Conservation (phyloP, 2,797 vertebrate genomes). For the Pempheris klunzingeri region DNA sequence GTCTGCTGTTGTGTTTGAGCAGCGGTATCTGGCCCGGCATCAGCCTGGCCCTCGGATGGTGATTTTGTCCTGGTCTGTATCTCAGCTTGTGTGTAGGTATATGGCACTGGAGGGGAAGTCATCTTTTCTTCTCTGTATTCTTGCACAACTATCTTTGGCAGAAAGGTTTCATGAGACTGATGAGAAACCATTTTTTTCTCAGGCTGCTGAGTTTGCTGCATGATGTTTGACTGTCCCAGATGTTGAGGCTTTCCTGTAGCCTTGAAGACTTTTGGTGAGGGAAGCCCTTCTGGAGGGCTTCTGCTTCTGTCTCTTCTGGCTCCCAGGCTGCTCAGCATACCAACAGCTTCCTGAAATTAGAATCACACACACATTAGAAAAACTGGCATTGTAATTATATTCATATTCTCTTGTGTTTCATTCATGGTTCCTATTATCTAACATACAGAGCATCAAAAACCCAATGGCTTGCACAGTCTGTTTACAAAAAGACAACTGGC, state of each 20-base stretch:
- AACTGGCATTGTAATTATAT: background rate
- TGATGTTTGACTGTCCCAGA: slow-evolving; percentile 29
- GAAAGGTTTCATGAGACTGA: slow-evolving; percentile 41
- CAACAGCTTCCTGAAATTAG: slow-evolving; percentile 81
- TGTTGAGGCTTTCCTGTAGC: slow-evolving; percentile 48
- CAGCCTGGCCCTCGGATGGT: slow-evolving; percentile 21
- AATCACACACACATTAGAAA: slow-evolving; percentile 16
- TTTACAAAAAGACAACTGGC: slow-evolving; percentile 45
- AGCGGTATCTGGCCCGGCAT: slow-evolving; percentile 14
- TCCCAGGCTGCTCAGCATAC: slow-evolving; percentile 86
- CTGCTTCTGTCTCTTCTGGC: slow-evolving; percentile 82
- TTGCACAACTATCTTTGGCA: slow-evolving; percentile 82
- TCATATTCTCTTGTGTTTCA: background rate
- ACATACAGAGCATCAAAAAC: background rate
- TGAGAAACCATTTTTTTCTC: slow-evolving; percentile 16
- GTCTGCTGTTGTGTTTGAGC: slow-evolving; percentile 25
- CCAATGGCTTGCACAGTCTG: background rate
- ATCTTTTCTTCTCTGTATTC: slow-evolving; percentile 72
- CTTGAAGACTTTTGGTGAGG: slow-evolving; percentile 79
- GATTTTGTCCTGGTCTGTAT: slow-evolving; percentile 48
- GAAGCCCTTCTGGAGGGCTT: slow-evolving; percentile 78
- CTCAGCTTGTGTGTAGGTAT: slow-evolving; percentile 65
- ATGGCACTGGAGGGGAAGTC: slow-evolving; percentile 62
- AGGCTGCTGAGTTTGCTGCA: background rate
- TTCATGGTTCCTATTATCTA: background rate